Conservation (phyloP, 2,888 invertebrate species). For the Andrena bicolor region DNA sequence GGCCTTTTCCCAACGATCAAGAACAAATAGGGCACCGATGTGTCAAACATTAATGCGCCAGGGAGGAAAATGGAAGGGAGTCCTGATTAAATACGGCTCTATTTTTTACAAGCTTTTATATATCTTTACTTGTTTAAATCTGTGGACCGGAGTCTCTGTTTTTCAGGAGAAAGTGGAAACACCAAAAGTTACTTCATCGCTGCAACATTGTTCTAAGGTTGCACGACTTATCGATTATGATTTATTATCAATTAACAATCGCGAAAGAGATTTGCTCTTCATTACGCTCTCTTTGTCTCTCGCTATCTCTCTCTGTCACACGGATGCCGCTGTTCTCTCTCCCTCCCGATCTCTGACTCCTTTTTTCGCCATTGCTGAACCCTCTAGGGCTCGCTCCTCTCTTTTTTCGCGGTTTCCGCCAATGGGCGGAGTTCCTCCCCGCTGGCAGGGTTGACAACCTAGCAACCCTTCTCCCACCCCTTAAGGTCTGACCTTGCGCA, state of each 20-base stretch:
- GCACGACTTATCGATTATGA: conserved; percentile 41
- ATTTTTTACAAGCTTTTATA: too few species aligned
- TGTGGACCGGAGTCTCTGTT: too few species aligned
- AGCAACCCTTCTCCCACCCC: conserved; percentile 74
- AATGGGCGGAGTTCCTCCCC: conserved; percentile 78
- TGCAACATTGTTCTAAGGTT: neutral
- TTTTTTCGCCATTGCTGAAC: conserved; percentile 61
- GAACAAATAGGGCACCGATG: neutral
- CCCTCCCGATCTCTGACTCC: conserved; percentile 38
- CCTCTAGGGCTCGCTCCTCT: conserved; percentile 63
- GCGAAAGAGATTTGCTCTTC: conserved; percentile 44
- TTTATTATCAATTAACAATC: conserved; percentile 69
- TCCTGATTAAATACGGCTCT: too few species aligned
- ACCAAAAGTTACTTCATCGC: conserved; percentile 15
- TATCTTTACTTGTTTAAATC: too few species aligned
- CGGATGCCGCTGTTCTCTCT: conserved; percentile 2
- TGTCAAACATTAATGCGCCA: neutral
- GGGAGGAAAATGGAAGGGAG: neutral
- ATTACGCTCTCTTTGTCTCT: conserved; percentile 25
- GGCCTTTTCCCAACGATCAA: conserved; percentile 9
- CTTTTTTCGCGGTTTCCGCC: conserved; percentile 72
- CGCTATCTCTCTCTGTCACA: conserved; percentile 4
- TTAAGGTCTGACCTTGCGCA: conserved; percentile 75
- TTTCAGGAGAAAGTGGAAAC: conserved; percentile 2
- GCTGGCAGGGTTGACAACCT: conserved; percentile 77